Base-by-base conservation (phyloP, 2,888 invertebrate species). In the Limnephilus marmoratus region DNA sequence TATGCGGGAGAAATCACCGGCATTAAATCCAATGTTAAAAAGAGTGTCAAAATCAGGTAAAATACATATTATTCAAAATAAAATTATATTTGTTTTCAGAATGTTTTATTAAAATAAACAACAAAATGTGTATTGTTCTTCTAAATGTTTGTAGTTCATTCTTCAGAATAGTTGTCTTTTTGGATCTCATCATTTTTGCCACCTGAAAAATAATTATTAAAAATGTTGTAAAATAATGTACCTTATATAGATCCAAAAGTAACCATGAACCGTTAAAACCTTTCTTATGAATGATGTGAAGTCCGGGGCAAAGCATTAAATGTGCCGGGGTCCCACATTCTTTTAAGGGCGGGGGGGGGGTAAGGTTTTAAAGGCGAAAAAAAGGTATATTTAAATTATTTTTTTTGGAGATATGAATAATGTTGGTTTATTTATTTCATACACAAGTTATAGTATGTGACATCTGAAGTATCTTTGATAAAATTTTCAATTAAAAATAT, bases 1-100 rank as follows among this genome's bases (percentile, higher is more conserved):
- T 99, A 99, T 95, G 97, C 97, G 92, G 99, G 99, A 92, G 99
- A 99, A 96, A 96, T 98, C 90, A 98, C 99, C 90, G 99, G 99
- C 94, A 99, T 99, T 94, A 98, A 99, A 94, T 97, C 98, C 45
- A 97, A 98, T 94, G 98, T 99, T 90, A 97, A 97, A 94, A 98
- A 99, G 96, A 98, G 99, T 95, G 97, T 99, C 94, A 99, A 99
- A 96, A 97, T 99, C 94, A 98, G 98, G 95, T 97, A 96, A 95
- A 93, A 41, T 31, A n/a, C 12, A 29, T 7, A n/a, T 2, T 45
- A 13, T 49, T 11, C 11, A 49, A 13, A 49, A 49, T 49, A 49
- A 41, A 12, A 86, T n/a, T 15, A 24, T 29, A n/a, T 86, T 49
- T 86, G 41, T 86, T 86, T 49, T 45, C 24, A 15, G 13, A 86